Evolutionary conservation across 2,113 vertebrate species (phyloP).

Genomic region (Cottus gobio): DNA sequence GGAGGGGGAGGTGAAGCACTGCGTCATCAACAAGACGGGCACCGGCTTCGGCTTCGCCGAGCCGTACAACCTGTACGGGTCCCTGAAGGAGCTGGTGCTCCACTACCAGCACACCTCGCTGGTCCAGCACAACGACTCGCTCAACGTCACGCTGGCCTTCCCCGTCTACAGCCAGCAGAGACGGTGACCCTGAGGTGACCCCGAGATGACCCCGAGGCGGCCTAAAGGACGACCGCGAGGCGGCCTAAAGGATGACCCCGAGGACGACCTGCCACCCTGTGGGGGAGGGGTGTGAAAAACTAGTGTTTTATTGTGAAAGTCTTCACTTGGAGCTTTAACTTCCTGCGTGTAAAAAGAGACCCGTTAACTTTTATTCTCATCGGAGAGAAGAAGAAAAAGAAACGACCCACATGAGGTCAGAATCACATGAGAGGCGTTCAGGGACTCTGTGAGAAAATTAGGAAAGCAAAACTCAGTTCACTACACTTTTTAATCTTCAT

Average conservation of each 20-base stretch:
- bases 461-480: not conserved
- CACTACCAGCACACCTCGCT: constrained; percentile 99
- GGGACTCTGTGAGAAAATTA: not conserved
- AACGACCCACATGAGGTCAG: not conserved
- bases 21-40: constrained; percentile 97
- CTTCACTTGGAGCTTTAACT: constrained; percentile 1
- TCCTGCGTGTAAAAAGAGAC: not conserved
- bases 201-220: too few species aligned
- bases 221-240: too few species aligned
- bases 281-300: too few species aligned
- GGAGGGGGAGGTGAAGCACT: constrained; percentile 97
- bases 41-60: constrained; percentile 96
- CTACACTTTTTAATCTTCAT: not conserved
- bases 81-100: constrained; percentile 97
- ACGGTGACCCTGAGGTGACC: constrained; percentile 83
- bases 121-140: constrained; percentile 99
- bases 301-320: constrained; percentile 17
- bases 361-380: not conserved
- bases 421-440: not conserved
- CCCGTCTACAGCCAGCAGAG: constrained; percentile 96
- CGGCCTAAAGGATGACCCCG: too few species aligned
- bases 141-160: constrained; percentile 98
- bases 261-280: too few species aligned
- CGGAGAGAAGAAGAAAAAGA: not conserved
- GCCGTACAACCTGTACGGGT: constrained; percentile 97